phyloP scores from a whole-genome alignment of 2,888 invertebrate species.

The Cryptocephalus moraei region DNA sequence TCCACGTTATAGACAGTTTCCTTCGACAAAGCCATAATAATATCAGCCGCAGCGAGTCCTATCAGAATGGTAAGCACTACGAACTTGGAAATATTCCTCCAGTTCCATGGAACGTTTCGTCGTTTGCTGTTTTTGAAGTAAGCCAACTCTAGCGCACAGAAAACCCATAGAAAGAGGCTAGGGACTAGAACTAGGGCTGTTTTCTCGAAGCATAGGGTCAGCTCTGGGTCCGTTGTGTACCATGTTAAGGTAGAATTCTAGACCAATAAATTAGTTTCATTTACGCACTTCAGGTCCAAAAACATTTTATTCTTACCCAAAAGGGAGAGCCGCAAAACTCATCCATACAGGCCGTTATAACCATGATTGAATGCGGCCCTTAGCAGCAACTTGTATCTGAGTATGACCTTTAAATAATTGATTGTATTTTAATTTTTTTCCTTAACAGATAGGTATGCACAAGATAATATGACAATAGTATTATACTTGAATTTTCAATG shows the following conservation, averaged over 20 bases:
- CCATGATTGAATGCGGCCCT: too few relatives aligned
- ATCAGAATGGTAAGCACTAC: slow-evolving; percentile 50
- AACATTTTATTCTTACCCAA: background rate
- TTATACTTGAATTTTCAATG: too few relatives aligned
- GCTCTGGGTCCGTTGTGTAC: slow-evolving; percentile 62
- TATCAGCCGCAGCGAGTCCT: slow-evolving; percentile 51
- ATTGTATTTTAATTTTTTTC: too few relatives aligned
- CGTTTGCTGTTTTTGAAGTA: slow-evolving; percentile 61
- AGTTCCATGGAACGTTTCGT: slow-evolving; percentile 62
- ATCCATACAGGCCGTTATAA: background rate
- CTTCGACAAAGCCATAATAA: slow-evolving; percentile 28
- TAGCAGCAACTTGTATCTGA: too few relatives aligned
- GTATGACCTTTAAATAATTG: too few relatives aligned
- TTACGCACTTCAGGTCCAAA: too few relatives aligned
- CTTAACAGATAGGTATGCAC: too few relatives aligned
- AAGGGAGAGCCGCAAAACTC: background rate
- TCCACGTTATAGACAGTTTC: slow-evolving; percentile 43
- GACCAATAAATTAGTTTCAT: slow-evolving; percentile 23
- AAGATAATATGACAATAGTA: too few relatives aligned
- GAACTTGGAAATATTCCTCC: slow-evolving; percentile 56
- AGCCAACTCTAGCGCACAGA: slow-evolving; percentile 57
- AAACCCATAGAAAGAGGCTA: slow-evolving; percentile 66
- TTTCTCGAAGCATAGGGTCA: slow-evolving; percentile 80
- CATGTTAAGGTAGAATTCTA: slow-evolving; percentile 67
- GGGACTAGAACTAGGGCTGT: slow-evolving; percentile 80